Conservation (phyloP, 2,888 invertebrate genomes). For the Sicus ferrugineus region DNA sequence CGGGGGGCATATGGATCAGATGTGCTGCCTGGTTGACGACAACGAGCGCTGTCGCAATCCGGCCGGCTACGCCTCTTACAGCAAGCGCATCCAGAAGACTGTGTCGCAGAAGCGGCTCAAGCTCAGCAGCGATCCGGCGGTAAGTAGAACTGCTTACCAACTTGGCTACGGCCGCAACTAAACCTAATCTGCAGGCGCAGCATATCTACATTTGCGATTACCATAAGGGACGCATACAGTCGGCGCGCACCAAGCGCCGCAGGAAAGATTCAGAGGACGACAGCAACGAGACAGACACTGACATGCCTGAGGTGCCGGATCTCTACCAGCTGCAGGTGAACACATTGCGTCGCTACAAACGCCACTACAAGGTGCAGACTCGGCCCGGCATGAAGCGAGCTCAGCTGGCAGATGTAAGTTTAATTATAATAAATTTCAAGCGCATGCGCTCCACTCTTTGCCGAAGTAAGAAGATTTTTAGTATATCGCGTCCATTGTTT, state of each 20-base stretch:
- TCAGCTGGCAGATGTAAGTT: conserved; percentile 90
- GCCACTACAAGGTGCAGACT: conserved; percentile 90
- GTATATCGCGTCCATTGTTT: too few relatives aligned
- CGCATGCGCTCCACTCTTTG: too few relatives aligned
- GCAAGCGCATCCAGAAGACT: conserved; percentile 95
- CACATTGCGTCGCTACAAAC: conserved; percentile 91
- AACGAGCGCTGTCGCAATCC: conserved; percentile 84
- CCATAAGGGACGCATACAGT: conserved; percentile 95
- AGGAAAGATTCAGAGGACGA: conserved; percentile 95
- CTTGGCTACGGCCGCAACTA: background rate
- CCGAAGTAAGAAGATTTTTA: too few relatives aligned
- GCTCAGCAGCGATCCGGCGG: conserved; percentile 82
- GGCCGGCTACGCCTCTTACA: conserved; percentile 84
- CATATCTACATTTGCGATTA: conserved; percentile 97
- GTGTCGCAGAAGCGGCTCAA: conserved; percentile 90
- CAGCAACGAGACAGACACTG: conserved; percentile 91
- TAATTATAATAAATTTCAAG: background rate
- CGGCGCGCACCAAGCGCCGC: conserved; percentile 89
- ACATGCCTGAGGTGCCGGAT: conserved; percentile 89
- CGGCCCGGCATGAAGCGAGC: conserved; percentile 93
- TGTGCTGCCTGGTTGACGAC: conserved; percentile 92
- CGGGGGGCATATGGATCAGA: conserved; percentile 86
- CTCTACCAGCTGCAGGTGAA: conserved; percentile 92
- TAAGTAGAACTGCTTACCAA: conserved; percentile 52
- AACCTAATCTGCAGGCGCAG: conserved; percentile 72